phyloP scores from a whole-genome alignment of 2,888 invertebrate genomes.

The Eudiplozoon nipponicum region DNA sequence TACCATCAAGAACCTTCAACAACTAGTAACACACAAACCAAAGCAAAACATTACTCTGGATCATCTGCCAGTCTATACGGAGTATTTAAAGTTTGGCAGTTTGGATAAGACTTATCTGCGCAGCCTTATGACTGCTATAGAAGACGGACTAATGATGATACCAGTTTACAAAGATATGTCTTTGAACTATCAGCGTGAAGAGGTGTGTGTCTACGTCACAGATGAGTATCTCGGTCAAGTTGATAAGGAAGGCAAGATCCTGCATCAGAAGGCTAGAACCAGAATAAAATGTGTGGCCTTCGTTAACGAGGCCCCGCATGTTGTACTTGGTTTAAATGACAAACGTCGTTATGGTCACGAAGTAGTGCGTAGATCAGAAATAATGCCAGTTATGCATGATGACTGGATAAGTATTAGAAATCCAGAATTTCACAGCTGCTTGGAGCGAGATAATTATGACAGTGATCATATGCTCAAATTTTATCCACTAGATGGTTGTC shows the following conservation, averaged over 20 bases:
- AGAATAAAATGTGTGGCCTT: slow-evolving; percentile 77
- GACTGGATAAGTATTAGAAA: slow-evolving; percentile 89
- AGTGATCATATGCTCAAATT: slow-evolving; percentile 28
- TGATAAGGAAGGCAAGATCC: slow-evolving; percentile 22
- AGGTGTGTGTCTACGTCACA: slow-evolving; percentile 24
- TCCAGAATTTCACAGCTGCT: slow-evolving; percentile 66
- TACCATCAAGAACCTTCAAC: slow-evolving; percentile 30
- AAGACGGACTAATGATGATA: slow-evolving; percentile 42
- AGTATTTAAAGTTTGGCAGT: slow-evolving; percentile 72
- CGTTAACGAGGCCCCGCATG: slow-evolving; percentile 58
- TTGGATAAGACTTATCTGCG: slow-evolving; percentile 56
- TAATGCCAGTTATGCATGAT: slow-evolving; percentile 49
- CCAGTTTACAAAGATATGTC: slow-evolving; percentile 21
- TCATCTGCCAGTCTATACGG: slow-evolving; percentile 69
- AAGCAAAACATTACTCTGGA: slow-evolving; percentile 37
- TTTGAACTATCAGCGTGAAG: slow-evolving; percentile 25
- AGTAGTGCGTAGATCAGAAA: slow-evolving; percentile 88
- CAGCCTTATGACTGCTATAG: slow-evolving; percentile 56
- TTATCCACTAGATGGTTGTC: slow-evolving; percentile 73
- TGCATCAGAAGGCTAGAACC: slow-evolving; percentile 55
- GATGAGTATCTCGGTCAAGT: slow-evolving; percentile 26
- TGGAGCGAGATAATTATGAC: slow-evolving; percentile 60
- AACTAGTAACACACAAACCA: slow-evolving; percentile 24
- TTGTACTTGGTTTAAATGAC: slow-evolving; percentile 86
- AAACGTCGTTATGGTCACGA: slow-evolving; percentile 85